A percentile compares a stretch with the other conserved stretches of the same genome.
phyloP scores from a whole-genome alignment of 2,113 vertebrate species.

The Murina feae region DNA sequence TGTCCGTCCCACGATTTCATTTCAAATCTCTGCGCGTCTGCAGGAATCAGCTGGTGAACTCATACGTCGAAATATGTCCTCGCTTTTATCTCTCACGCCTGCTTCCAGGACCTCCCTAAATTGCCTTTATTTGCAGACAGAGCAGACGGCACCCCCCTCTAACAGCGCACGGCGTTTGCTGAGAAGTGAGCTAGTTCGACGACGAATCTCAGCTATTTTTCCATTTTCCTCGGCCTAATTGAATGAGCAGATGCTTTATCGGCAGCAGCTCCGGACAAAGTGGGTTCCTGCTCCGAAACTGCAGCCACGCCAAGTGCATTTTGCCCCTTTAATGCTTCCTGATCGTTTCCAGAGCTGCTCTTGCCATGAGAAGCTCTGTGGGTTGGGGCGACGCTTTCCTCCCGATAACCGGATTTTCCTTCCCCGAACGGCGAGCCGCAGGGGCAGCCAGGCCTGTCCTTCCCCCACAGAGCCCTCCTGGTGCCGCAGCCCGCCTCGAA shows the following conservation, averaged over 20 bases:
- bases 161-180: not conserved
- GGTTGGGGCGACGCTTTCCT: not conserved
- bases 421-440: fast-evolving
- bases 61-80: not conserved
- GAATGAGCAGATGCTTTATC: slow-evolving; percentile 56
- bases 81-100: slow-evolving; percentile 13
- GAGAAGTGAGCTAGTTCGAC: not conserved
- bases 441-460: not conserved
- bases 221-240: slow-evolving; percentile 44
- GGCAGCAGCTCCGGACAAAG: not conserved
- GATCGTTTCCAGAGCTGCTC: slow-evolving; percentile 51
- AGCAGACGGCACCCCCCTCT: slow-evolving; percentile 21
- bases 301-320: not conserved
- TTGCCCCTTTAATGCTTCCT: slow-evolving; percentile 37
- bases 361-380: not conserved
- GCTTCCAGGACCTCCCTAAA: not conserved
- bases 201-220: not conserved
- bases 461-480: not conserved
- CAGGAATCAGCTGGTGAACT: not conserved
- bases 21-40: not conserved
- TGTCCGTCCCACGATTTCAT: not conserved
- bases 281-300: fast-evolving
- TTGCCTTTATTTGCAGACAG: not conserved
- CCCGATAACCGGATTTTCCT: not conserved
- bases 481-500: fast-evolving